Evolutionary conservation across 2,797 vertebrate genomes (phyloP).

Genomic region (Coluber constrictor): DNA sequence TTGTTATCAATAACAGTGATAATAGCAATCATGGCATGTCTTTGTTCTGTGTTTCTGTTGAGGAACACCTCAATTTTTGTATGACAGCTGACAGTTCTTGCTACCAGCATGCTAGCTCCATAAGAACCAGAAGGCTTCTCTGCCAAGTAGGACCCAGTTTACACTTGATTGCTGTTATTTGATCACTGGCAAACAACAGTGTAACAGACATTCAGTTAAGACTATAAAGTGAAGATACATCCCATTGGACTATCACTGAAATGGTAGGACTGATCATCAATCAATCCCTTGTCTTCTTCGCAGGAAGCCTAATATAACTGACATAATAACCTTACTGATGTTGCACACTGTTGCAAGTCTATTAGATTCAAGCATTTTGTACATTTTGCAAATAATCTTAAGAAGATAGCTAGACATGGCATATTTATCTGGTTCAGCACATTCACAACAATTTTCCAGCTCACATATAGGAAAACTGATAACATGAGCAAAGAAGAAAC

Average conservation of each 20-base stretch:
- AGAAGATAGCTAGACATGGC: conserved; percentile 59
- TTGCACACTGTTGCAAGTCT: conserved; percentile 70
- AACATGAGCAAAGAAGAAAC: conserved; percentile 63
- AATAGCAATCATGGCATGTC: conserved; percentile 22
- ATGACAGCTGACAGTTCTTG: conserved; percentile 77
- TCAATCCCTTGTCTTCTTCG: conserved; percentile 64
- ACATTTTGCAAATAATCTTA: conserved; percentile 69
- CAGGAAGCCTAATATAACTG: conserved; percentile 62
- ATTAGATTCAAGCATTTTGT: conserved; percentile 69
- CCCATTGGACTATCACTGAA: conserved; percentile 74
- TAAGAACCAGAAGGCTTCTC: conserved; percentile 72
- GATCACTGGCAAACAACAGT: conserved; percentile 71
- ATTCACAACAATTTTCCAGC: conserved; percentile 73
- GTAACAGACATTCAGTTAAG: conserved; percentile 71
- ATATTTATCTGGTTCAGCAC: conserved; percentile 74
- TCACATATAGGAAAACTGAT: conserved; percentile 61
- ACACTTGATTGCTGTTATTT: conserved; percentile 60
- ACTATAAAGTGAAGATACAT: conserved; percentile 72
- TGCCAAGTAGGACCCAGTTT: conserved; percentile 64
- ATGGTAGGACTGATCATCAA: conserved; percentile 77
- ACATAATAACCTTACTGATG: conserved; percentile 57
- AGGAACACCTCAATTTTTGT: conserved; percentile 66
- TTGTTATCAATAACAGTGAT: conserved; percentile 38
- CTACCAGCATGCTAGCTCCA: conserved; percentile 71
- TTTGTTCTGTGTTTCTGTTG: conserved; percentile 54